phyloP scores from a whole-genome alignment of 1,140 invertebrate genomes.

The Meloidogyne floridensis region DNA sequence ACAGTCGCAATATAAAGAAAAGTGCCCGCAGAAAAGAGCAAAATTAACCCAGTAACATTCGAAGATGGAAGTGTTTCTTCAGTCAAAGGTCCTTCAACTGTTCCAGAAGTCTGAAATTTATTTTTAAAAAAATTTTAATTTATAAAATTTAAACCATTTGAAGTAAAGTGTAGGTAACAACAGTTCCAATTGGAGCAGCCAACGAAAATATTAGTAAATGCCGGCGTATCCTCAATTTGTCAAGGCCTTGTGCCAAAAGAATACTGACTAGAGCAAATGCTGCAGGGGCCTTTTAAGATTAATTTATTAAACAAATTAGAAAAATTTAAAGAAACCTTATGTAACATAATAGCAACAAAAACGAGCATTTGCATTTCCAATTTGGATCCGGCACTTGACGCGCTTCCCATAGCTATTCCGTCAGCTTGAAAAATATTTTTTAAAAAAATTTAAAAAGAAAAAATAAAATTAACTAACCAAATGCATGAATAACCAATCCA shows the following conservation, averaged over 20 bases:
- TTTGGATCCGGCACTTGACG: constrained; percentile 83
- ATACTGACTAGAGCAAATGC: constrained; percentile 97
- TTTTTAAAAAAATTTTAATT: constrained; percentile 19
- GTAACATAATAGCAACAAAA: constrained; percentile 90
- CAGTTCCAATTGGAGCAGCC: constrained; percentile 83
- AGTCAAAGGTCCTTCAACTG: constrained; percentile 69
- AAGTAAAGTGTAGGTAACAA: constrained; percentile 81
- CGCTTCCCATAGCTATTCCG: constrained; percentile 92
- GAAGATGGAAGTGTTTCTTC: constrained; percentile 71
- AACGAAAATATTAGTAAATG: constrained; percentile 92
- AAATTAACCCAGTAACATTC: constrained; percentile 90
- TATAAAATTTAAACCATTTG: constrained; percentile 36
- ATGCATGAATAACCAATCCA: constrained; percentile 93
- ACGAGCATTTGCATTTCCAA: constrained; percentile 96
- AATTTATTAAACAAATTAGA: constrained; percentile 13
- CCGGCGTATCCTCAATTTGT: constrained; percentile 80
- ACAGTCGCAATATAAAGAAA: constrained; percentile 98
- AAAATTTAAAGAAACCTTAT: constrained; percentile 75
- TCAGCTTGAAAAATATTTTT: constrained; percentile 75
- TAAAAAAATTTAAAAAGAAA: constrained; percentile 1
- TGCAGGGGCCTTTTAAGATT: constrained; percentile 80
- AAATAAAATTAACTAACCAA: constrained; percentile 70
- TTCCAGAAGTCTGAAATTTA: constrained; percentile 20
- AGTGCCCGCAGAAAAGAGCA: constrained; percentile 97
- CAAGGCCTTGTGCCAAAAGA: constrained; percentile 88